Base-by-base conservation (phyloP, 2,113 vertebrate genomes). In the Merops nubicus region DNA sequence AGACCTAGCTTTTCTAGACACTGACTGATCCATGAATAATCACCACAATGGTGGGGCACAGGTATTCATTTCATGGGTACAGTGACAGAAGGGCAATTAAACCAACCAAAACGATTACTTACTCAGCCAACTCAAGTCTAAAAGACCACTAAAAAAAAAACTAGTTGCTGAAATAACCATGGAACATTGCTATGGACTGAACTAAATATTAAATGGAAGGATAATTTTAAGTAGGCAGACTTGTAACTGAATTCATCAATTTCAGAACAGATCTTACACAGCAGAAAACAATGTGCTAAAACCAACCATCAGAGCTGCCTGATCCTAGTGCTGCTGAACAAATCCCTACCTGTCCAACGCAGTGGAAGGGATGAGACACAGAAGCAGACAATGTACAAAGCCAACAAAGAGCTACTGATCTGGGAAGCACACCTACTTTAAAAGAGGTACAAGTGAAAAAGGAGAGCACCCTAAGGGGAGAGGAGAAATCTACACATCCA, bases 331-430 rank as follows among this genome's bases (percentile, higher is more conserved):
- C 65, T 72, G 31, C 56, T 25, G 20, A 31, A 62, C 9, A 18
- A 25, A 69, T 3, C 21, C 7, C 4, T 0, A 11, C 7, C 56
- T 29, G 4, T 31, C 60, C 62, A 29, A 23, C 63, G 38, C 2
- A 1, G 43, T 2, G 33, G 34, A 67, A 68, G 42, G 42, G 47
- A 42, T 5, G 33, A 60, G 48, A 50, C n/a, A 50, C 29, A 50
- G 16, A 23, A 45, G 12, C 12, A 18, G 2, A 11, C 62, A 63
- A 11, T 0, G 0, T 11, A n/a, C 40, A 45, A 36, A 70, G n/a
- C 38, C 68, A 77, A 45, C 1, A 23, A 23, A 70, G 23, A 25
- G 34, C 11, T 38, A 31, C 40, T 54, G 12, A 25, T 11, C 57
- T 43, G 57, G 38, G 79, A 82, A 92, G 72, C 28, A 68, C 1